phyloP scores from a whole-genome alignment of 2,797 vertebrate species.

The Phaenicophaeus curvirostris region DNA sequence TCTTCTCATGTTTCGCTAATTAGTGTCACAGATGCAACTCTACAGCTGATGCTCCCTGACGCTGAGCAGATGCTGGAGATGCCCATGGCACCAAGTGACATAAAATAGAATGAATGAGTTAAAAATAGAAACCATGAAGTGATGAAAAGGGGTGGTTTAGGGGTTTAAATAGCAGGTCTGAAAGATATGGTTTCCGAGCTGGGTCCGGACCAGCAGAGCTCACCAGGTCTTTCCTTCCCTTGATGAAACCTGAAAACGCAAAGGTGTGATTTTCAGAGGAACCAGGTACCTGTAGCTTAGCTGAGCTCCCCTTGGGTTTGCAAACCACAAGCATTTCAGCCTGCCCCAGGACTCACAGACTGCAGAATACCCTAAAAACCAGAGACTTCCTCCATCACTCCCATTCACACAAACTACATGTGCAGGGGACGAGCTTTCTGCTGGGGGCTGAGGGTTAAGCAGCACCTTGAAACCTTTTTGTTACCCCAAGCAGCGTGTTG shows the following conservation, averaged over 20 bases:
- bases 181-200: neutral
- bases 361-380: neutral
- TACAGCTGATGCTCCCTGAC: neutral
- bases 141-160: neutral
- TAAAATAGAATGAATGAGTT: accelerated
- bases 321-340: neutral
- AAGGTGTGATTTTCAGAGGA: neutral
- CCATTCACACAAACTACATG: accelerated
- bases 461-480: neutral
- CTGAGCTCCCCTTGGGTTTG: neutral
- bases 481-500: neutral
- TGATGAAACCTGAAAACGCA: neutral
- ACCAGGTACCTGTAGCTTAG: accelerated
- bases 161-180: neutral
- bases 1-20: neutral
- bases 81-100: accelerated
- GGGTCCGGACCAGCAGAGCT: accelerated
- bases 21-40: neutral
- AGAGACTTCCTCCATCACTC: neutral
- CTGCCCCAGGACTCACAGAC: neutral
- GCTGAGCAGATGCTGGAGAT: neutral
- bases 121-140: neutral
- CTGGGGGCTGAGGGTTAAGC: accelerated
- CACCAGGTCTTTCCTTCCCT: neutral
- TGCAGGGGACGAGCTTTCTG: neutral